Conservation (phyloP, 2,888 invertebrate genomes). For the Lottia scabra region DNA sequence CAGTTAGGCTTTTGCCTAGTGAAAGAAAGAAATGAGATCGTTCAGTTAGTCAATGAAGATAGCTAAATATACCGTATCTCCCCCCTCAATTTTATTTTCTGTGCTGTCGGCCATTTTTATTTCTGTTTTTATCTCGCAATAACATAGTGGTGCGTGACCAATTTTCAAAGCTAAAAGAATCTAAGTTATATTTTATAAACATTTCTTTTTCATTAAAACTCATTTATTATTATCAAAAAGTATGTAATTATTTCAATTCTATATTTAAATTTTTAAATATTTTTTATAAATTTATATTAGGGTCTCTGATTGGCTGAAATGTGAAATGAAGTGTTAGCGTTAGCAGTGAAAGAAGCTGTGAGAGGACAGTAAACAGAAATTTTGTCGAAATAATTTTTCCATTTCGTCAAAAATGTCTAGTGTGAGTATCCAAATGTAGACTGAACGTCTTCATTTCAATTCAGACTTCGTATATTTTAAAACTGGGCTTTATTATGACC, state of each 20-base stretch:
- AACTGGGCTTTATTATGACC: too few relatives aligned
- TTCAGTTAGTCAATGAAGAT: neutral
- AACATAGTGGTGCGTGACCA: neutral
- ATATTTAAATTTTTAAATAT: neutral
- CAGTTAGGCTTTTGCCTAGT: too few relatives aligned
- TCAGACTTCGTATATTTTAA: too few relatives aligned
- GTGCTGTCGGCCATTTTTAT: neutral
- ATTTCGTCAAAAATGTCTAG: constrained; percentile 30
- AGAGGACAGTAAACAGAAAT: too few relatives aligned
- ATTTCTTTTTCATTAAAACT: too few relatives aligned
- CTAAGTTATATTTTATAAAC: too few relatives aligned
- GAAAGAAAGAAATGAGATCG: too few relatives aligned
- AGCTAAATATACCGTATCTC: neutral
- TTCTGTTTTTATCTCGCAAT: neutral
- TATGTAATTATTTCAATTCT: too few relatives aligned
- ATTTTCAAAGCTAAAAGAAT: neutral
- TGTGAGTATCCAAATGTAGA: constrained; percentile 25
- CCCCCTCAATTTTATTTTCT: neutral
- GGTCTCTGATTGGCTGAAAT: neutral
- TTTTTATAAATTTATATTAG: neutral
- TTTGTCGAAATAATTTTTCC: neutral
- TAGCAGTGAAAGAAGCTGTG: neutral
- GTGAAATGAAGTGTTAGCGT: neutral
- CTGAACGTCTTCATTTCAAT: too few relatives aligned
- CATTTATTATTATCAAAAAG: too few relatives aligned